Conservation (phyloP, 2,113 vertebrate genomes). For the Holacanthus passer region DNA sequence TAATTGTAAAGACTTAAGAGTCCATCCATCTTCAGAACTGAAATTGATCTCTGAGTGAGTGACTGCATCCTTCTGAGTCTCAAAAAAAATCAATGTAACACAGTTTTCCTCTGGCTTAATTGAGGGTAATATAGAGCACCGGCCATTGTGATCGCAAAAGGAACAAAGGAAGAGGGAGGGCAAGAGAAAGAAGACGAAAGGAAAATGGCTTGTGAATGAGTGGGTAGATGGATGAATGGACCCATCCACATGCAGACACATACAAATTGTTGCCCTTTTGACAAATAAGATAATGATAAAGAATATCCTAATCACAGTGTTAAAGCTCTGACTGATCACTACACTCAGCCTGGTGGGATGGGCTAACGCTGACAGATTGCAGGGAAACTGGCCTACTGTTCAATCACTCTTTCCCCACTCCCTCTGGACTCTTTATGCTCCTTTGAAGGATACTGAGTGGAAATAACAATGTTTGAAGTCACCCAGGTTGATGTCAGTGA, state of each 20-base stretch:
- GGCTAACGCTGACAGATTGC: slow-evolving; percentile 37
- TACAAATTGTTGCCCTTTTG: slow-evolving; percentile 60
- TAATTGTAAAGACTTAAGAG: slow-evolving; percentile 49
- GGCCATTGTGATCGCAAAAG: background rate
- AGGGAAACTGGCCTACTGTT: slow-evolving; percentile 30
- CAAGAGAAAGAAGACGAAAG: slow-evolving; percentile 9
- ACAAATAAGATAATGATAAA: slow-evolving; percentile 63
- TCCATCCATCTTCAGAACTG: slow-evolving; percentile 39
- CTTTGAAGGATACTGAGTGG: slow-evolving; percentile 56
- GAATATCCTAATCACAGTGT: slow-evolving; percentile 56
- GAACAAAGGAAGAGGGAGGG: slow-evolving; percentile 5
- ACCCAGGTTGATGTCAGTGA: slow-evolving; percentile 45
- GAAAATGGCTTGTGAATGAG: slow-evolving; percentile 44
- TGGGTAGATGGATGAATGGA: slow-evolving; percentile 42
- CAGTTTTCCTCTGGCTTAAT: slow-evolving; percentile 53
- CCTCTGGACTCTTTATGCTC: slow-evolving; percentile 47
- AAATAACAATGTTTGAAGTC: slow-evolving; percentile 62
- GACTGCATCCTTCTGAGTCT: slow-evolving; percentile 49
- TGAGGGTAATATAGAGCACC: slow-evolving; percentile 40
- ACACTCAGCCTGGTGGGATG: background rate
- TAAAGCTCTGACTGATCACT: slow-evolving; percentile 57
- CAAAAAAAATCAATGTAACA: slow-evolving; percentile 58
- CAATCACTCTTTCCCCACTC: slow-evolving; percentile 30
- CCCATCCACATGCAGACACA: slow-evolving; percentile 23
- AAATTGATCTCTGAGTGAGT: slow-evolving; percentile 53